Evolutionary conservation across 2,888 invertebrate genomes (phyloP).

Genomic region (Pammene aurita): DNA sequence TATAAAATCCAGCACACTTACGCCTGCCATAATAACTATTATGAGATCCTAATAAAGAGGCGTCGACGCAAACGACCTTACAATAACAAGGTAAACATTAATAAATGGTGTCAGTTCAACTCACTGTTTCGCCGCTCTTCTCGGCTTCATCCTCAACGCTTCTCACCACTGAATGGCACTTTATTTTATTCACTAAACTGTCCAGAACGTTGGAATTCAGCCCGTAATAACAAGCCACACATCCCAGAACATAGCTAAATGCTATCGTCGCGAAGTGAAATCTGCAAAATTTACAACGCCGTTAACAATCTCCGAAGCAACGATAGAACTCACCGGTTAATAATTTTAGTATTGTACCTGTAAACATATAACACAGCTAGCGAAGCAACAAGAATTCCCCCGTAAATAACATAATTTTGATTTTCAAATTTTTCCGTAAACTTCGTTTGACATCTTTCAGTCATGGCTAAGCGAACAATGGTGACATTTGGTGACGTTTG

Average conservation of each 20-base stretch:
- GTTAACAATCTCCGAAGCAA: constrained; percentile 49
- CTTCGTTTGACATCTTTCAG: constrained; percentile 81
- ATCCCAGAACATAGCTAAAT: constrained; percentile 78
- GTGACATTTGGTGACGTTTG: constrained; percentile 54
- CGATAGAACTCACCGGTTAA: constrained; percentile 42
- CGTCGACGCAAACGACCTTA: constrained; percentile 25
- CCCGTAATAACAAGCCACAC: constrained; percentile 78
- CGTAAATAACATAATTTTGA: constrained; percentile 77
- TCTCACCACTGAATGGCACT: constrained; percentile 67
- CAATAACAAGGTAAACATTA: constrained; percentile 33
- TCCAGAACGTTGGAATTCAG: constrained; percentile 67
- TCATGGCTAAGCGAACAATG: constrained; percentile 75
- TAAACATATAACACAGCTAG: constrained; percentile 73
- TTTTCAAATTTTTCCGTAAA: constrained; percentile 75
- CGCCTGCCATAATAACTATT: background rate
- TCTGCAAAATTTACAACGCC: constrained; percentile 62
- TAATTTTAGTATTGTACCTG: constrained; percentile 58
- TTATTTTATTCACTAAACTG: constrained; percentile 66
- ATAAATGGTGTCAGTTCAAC: constrained; percentile 48
- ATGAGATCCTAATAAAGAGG: constrained; percentile 32
- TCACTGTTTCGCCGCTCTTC: constrained; percentile 61
- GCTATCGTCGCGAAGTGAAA: constrained; percentile 75
- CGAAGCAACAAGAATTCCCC: constrained; percentile 66
- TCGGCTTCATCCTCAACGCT: constrained; percentile 51
- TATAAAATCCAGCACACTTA: background rate